These are phyloP conservation scores for Lapara coniferarum DNA, from an alignment of 2,888 invertebrate species.

Conservation along the genomic window DNA sequence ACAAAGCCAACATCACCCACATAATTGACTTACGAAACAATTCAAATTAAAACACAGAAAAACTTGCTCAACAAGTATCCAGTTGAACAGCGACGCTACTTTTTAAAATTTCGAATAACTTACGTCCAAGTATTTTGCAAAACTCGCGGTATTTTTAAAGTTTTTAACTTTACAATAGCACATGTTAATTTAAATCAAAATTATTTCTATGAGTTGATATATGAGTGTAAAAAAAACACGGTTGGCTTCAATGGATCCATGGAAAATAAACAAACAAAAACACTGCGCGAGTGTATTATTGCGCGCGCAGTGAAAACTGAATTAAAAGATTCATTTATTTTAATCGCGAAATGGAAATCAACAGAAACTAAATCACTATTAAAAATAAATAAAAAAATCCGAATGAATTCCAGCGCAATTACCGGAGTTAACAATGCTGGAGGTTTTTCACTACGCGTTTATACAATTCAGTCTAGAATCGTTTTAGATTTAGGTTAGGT, in stretches of 20 bases:
- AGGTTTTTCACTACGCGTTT: slow-evolving; percentile 35
- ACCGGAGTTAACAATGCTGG: slow-evolving; percentile 38
- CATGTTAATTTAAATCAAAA: not conserved
- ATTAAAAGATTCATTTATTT: slow-evolving; percentile 37
- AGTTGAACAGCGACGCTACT: slow-evolving; percentile 8
- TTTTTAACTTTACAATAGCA: slow-evolving; percentile 31
- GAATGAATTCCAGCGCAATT: slow-evolving; percentile 35
- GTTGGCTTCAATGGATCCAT: not conserved
- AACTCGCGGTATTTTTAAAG: slow-evolving; percentile 29
- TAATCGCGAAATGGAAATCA: slow-evolving; percentile 35
- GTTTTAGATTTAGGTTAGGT: slow-evolving; percentile 18
- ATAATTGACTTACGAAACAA: slow-evolving; percentile 21
- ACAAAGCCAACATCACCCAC: slow-evolving; percentile 6
- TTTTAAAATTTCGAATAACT: slow-evolving; percentile 12
- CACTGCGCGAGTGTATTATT: not conserved
- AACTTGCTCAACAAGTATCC: slow-evolving; percentile 12
- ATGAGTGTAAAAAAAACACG: not conserved
- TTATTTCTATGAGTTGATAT: not conserved
- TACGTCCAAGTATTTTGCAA: slow-evolving; percentile 29
- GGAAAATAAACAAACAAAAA: not conserved
- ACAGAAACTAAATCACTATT: slow-evolving; percentile 29
- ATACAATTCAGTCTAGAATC: slow-evolving; percentile 20
- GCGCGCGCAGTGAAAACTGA: not conserved
- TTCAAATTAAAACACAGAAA: slow-evolving; percentile 18
- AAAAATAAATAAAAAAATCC: slow-evolving; percentile 46